Evolutionary conservation across 2,888 invertebrate genomes (phyloP), one percentile per base, ranked within the genome.

Genomic region (Steromphala cineraria): DNA sequence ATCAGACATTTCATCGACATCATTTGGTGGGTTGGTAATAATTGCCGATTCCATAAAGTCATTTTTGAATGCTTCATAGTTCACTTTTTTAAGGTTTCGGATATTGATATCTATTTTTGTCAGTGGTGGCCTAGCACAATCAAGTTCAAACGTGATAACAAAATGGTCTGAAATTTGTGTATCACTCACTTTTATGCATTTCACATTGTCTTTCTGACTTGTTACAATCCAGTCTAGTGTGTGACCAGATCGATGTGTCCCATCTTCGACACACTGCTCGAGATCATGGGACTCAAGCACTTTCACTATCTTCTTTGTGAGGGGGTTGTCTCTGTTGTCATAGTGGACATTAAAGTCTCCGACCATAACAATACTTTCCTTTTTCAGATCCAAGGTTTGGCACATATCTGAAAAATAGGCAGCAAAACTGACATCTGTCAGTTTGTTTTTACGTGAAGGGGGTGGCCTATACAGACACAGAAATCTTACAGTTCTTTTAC

Each of bases 261-360:
- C 28, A 67, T 15, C 4, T 31, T 28, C 24, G 8, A 67, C 67
- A 67, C 31, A 31, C 31, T 67, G 67, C 67, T 24, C 19, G 8
- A 67, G 67, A 24, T 67, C 67, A n/a, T n/a, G n/a, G n/a, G n/a
- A n/a, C n/a, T n/a, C n/a, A n/a, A 67, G 67, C 13, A 31, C 31
- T 31, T 67, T 24, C 21, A 28, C 21, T 28, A 24, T 28, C 67
- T 67, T 67, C 67, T 67, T 67, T 4, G 67, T 67, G 3, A 67
- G 67, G 13, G 7, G 13, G 13, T 67, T 67, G 15, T 67, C 24
- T n/a, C 28, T 24, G 24, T 19, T 31, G 31, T 67, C 67, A 67
- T 28, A 67, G 31, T 67, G 67, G 31, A 67, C 67, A 67, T 67
- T 67, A 31, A 67, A 67, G 31, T 67, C 67, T 4, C 67, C 67